phyloP scores from a whole-genome alignment of 2,113 vertebrate species.

The Cephalopholis sonnerati region DNA sequence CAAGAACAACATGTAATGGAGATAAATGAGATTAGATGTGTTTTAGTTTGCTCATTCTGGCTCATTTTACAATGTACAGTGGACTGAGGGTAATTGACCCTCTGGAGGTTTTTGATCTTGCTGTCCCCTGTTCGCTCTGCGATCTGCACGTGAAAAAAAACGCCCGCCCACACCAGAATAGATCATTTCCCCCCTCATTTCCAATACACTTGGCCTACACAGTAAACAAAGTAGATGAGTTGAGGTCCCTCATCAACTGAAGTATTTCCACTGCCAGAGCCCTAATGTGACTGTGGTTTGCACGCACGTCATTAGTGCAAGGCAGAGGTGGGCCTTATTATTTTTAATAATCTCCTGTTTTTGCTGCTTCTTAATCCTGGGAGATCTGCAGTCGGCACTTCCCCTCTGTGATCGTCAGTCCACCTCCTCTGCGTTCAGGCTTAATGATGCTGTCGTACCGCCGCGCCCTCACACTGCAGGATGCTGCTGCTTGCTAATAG shows the following conservation, averaged over 20 bases:
- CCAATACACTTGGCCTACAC: conserved; percentile 36
- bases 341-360: conserved; percentile 81
- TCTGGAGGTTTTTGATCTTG: conserved; percentile 33
- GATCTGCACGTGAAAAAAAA: conserved; percentile 3
- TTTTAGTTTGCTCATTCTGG: no score
- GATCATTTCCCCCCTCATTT: conserved; percentile 41
- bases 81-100: conserved; percentile 35
- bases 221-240: conserved; percentile 60
- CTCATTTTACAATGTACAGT: neutral
- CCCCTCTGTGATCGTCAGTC: conserved; percentile 40
- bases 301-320: conserved; percentile 63
- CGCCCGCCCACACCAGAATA: conserved; percentile 40
- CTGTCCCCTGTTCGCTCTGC: neutral
- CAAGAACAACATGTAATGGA: neutral
- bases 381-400: conserved; percentile 68
- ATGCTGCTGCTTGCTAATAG: conserved; percentile 15
- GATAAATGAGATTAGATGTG: conserved; percentile 3
- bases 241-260: conserved; percentile 65
- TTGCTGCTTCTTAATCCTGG: conserved; percentile 70
- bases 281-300: conserved; percentile 38
- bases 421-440: conserved; percentile 11
- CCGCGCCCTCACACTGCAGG: conserved; percentile 21
- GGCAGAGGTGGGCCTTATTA: conserved; percentile 73
- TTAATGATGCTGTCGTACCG: conserved; percentile 57
- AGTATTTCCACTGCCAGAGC: conserved; percentile 56